Base-by-base conservation (phyloP, 2,797 vertebrate species). In the Artibeus lituratus region DNA sequence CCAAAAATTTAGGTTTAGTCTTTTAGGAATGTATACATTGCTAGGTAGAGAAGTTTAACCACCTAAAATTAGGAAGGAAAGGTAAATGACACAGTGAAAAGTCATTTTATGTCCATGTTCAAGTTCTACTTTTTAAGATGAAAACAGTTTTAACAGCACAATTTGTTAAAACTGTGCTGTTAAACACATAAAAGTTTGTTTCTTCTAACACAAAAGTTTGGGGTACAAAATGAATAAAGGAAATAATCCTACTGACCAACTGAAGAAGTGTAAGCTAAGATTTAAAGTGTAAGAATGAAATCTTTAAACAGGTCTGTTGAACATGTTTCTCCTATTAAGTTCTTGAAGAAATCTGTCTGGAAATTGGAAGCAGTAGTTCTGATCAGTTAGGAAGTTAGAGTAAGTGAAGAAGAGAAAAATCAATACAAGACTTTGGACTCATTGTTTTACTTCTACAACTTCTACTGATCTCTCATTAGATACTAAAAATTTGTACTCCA, bases 1-100 rank as follows among this genome's bases (percentile, higher is more conserved):
- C 67, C 57, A 81, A 59, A 96, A 94, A 51, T 90, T 87, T 76
- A 95, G n/a, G 82, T 77, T 55, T 81, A 83, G 29, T 42, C 26
- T 49, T 93, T 90, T 80, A 74, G 59, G 51, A 59, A 81, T 42
- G 53, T 81, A 39, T 95, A 55, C 83, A 89, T 57, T 39, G 12
- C 18, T 69, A 73, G 49, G 32, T 73, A 90, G 74, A 1, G 76
- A 73, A 93, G 39, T 42, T 21, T 87, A 77, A 69, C 92, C 42
- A 76, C 12, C 12, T 87, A 62, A 76, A 94, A 47, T 93, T 74
- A 93, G 44, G 29, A 89, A 72, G 69, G 69, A 76, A 62, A 87
- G n/a, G 11, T 59, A 77, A 92, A 77, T 87, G 15, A 85, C 53
- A 89, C 5, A 44, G 24, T 90, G 47, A 81, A 92, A 83, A 88